Evolutionary conservation across 2,113 vertebrate genomes (phyloP), one percentile per base, ranked within the genome.

Genomic region (Pseudois nayaur): DNA sequence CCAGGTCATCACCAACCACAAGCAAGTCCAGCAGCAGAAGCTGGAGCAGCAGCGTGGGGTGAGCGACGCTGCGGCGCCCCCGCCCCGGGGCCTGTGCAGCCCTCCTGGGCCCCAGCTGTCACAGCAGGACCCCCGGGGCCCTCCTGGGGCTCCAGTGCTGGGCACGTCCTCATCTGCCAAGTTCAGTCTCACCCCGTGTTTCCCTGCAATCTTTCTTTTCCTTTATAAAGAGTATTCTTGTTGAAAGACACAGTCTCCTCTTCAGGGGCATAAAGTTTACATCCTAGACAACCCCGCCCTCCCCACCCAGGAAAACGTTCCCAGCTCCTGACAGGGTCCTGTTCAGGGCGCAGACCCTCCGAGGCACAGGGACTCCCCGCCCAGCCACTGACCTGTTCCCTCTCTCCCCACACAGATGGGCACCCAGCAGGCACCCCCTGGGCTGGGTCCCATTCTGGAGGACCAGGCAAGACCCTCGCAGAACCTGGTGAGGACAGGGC

Each of bases 1-100:
- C 11, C 99, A 99, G 98, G 99, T 99, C 98, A 99, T 99, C 99
- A 99, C 99, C 98, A 99, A 99, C 99, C 99, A 99, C 99, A 99
- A 99, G 98, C 99, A 99, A 98, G 99, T 99, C 67, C 99, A 99
- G 98, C 99, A 99, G 98, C 99, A 99, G 98, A 99, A 99, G 96
- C 74, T 98, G 92, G 97, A 98, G 89, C 98, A 98, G 96, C 95
- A 98, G 90, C 97, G 97, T 0, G 98, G 98, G 97, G 98, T 96
- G 78, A 92, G 95, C 2, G 10, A 43, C 6, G 1, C 29, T 8
- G 2, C 3, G 0, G 19, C 29, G 3, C 43, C 62, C 12, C 0
- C 4, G 0, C 36, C 71, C 36, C 0, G 0, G 9, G 5, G 14
- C 6, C 62, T 8, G 2, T 19, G 33, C 59, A 11, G 43, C 12